Evolutionary conservation across 2,797 vertebrate species (phyloP), one percentile per base, ranked within the genome.

Genomic region (Pempheris klunzingeri): DNA sequence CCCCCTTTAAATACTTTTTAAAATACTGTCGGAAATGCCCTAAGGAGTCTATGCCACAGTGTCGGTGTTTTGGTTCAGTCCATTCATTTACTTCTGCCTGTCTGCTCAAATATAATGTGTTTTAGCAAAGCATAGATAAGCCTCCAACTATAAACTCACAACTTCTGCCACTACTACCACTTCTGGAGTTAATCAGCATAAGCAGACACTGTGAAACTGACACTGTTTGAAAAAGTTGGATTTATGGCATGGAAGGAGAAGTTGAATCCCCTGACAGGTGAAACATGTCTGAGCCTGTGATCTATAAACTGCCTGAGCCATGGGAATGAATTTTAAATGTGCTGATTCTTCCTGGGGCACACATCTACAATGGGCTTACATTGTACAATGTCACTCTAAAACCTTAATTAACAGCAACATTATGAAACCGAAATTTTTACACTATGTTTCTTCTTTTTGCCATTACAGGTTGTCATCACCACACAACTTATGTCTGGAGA

Each of bases 401-500:
- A 38, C 18, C 5, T 46, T 43, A 24, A 15, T 38, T 43, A 28
- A 55, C 15, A 49, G 46, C 8, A 28, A 68, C n/a, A 26, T 7
- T 24, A 2, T 63, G 11, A 66, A 32, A 57, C 7, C 4, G n/a
- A n/a, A n/a, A n/a, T n/a, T n/a, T n/a, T n/a, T n/a, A 61, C 50
- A 59, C 22, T 22, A 9, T 2, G 7, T 0, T 54, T 38, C n/a
- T 41, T 60, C 4, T 78, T 69, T 72, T 80, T 80, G 80, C 74
- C 90, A 14, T 88, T n/a, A 36, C 83, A 99, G 98, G 96, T 99
- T 83, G 93, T 97, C 82, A 99, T 99, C 88, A 96, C 94, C 39
- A 99, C 97, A 94, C 97, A 98, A 67, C 95, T 99, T 1, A 97
- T 98, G 97, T 99, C 97, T n/a, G 98, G 98, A 85, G 98, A 99